These are phyloP conservation scores for Enteromius paludinosus DNA, from an alignment of 2,797 vertebrate species.

Conservation along the genomic window DNA sequence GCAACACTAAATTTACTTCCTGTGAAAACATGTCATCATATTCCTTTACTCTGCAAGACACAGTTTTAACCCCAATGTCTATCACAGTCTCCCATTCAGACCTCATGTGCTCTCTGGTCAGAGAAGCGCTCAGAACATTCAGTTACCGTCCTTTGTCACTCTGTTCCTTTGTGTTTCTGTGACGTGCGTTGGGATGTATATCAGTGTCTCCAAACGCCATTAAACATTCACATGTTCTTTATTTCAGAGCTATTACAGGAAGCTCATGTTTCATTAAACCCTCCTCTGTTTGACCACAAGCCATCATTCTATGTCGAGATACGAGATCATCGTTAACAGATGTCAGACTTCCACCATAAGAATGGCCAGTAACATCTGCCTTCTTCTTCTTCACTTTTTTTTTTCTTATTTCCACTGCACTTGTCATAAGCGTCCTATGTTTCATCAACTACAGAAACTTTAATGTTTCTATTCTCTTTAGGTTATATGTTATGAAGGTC, in stretches of 20 bases:
- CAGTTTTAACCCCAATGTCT: conserved; percentile 11
- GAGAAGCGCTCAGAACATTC: not conserved
- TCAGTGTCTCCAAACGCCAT: conserved; percentile 54
- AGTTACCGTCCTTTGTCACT: conserved; percentile 38
- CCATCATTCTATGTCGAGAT: conserved; percentile 23
- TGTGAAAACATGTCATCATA: not conserved
- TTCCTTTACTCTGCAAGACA: not conserved
- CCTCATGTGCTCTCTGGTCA: not conserved
- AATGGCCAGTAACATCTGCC: conserved; percentile 22
- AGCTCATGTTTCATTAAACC: conserved; percentile 54
- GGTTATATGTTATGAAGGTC: not conserved
- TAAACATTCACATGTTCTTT: conserved; percentile 61
- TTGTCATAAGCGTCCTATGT: not conserved
- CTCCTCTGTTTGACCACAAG: conserved; percentile 46
- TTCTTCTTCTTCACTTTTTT: conserved; percentile 1
- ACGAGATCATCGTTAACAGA: conserved; percentile 39
- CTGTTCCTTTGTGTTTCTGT: conserved; percentile 34
- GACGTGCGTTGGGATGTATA: conserved; percentile 38
- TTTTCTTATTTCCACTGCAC: conserved; percentile 20
- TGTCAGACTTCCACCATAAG: conserved; percentile 32
- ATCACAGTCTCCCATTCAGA: not conserved
- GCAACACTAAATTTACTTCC: not conserved
- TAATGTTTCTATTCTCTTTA: not conserved
- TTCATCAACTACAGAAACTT: not conserved
- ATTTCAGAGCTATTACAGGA: conserved; percentile 53